These are phyloP conservation scores for Hippopotamyrus pictus DNA, from an alignment of 2,797 vertebrate genomes.

Conservation along the genomic window DNA sequence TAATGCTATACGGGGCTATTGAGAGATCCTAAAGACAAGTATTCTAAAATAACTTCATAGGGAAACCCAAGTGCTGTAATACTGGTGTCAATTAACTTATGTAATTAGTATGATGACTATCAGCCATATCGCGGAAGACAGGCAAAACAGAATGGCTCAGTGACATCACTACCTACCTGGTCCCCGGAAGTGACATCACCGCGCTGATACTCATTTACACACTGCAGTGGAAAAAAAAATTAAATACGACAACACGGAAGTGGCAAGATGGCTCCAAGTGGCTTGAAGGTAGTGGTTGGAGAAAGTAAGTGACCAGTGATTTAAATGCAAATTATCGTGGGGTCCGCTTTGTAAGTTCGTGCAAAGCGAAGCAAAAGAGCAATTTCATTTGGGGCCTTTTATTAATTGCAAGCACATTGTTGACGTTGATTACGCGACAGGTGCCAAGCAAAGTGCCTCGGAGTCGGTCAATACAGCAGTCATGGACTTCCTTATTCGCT, in stretches of 20 bases:
- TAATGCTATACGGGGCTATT: neutral
- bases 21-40: neutral
- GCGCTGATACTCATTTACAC: neutral
- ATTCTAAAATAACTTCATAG: neutral
- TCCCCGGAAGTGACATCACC: conserved; percentile 12
- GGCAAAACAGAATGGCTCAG: neutral
- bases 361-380: neutral
- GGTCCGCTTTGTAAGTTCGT: neutral
- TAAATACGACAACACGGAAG: conserved; percentile 42
- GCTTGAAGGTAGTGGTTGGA: conserved; percentile 66
- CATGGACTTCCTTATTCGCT: conserved; percentile 33
- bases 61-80: neutral
- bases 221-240: neutral
- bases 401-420: neutral
- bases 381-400: neutral
- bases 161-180: neutral
- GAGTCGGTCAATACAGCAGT: neutral
- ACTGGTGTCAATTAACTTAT: neutral
- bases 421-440: neutral
- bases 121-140: neutral
- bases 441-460: neutral
- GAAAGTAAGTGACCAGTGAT: conserved; percentile 60
- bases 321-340: neutral
- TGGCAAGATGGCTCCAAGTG: conserved; percentile 68
- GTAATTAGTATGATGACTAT: neutral